Percentiles rank a stretch among this genome's conserved stretches.
Evolutionary conservation across 1,140 invertebrate genomes (phyloP).

Genomic region (Drosophila pseudoananassae): DNA sequence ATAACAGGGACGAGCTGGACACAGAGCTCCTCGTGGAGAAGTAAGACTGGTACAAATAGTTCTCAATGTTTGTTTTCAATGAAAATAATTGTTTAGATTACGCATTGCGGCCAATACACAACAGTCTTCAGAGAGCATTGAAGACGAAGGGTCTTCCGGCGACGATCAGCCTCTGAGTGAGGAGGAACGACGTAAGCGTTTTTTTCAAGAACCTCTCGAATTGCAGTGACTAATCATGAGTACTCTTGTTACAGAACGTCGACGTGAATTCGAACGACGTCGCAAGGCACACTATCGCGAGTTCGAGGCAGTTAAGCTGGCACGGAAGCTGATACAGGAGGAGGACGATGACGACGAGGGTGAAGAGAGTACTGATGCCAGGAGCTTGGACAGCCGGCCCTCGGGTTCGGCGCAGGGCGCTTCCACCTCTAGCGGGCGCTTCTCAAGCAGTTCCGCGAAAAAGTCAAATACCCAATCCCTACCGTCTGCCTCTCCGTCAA

Average conservation of each 20-base stretch:
- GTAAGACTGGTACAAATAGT: conserved; percentile 58
- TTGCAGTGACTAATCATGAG: conserved; percentile 19
- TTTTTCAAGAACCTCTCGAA: not conserved
- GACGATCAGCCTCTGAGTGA: conserved; percentile 88
- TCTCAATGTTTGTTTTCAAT: not conserved
- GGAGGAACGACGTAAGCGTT: conserved; percentile 85
- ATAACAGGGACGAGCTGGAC: conserved; percentile 90
- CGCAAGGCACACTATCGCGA: conserved; percentile 99
- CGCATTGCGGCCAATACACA: conserved; percentile 83
- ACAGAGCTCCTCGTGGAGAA: conserved; percentile 91
- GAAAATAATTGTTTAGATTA: conserved; percentile 73
- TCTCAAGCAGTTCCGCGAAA: conserved; percentile 51
- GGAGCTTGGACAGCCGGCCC: conserved; percentile 38
- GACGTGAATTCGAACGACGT: conserved; percentile 94
- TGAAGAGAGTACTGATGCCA: not conserved
- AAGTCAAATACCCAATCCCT: conserved; percentile 35
- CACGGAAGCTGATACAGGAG: conserved; percentile 94
- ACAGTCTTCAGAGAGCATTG: conserved; percentile 85
- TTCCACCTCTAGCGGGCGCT: conserved; percentile 46
- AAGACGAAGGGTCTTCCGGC: conserved; percentile 87
- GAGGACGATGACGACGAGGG: conserved; percentile 90
- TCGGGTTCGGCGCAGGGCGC: conserved; percentile 43
- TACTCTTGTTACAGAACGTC: conserved; percentile 85
- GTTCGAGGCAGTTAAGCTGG: conserved; percentile 96
- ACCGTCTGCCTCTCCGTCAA: conserved; percentile 43